Evolutionary conservation across 2,888 invertebrate genomes (phyloP), one percentile per base, ranked within the genome.

Genomic region (Drosophila greeni): DNA sequence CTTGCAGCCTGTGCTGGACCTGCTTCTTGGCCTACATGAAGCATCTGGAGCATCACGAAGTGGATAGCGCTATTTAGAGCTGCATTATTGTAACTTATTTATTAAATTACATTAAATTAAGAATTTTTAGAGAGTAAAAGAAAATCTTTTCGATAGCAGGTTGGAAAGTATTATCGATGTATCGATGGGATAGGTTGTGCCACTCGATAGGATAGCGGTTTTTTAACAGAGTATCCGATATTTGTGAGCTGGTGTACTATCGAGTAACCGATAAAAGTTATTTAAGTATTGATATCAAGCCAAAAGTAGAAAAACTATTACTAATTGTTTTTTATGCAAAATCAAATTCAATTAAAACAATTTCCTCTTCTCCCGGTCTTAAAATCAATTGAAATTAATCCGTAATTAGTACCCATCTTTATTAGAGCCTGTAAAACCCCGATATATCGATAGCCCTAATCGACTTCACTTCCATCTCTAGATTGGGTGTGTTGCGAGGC

Each of bases 21-120:
- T 92, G 93, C 16, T 95, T 93, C 84, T 89, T 95, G 68, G 94
- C 94, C 0, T 94, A 94, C 74, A 92, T 95, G 92, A 94, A 95
- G 87, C 92, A 94, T 72, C 80, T 91, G 57, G 90, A 91, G 73
- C 90, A 91, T 70, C 81, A 87, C 67, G 70, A 87, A 66, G 59
- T 87, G 18, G 82, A 84, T 49, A 67, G 74, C 53, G 75, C 67
- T 14, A 39, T 77, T 45, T 77, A 69, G 56, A 20, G 29, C 14
- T 20, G 18, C 20, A 31, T 9, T 47, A 3, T 31, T 14, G 8
- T 47, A 1, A 0, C 5, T 47, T 31, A 20, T 9, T 47, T 14
- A 5, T 20, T 20, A 2, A 5, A 18, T 31, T 14, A 20, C 5
- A 9, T 31, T 47, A 20, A 47, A 33, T 20, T 47, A 47, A 31